Evolutionary conservation across 2,113 vertebrate species (phyloP).

Genomic region (Catharus minimus): DNA sequence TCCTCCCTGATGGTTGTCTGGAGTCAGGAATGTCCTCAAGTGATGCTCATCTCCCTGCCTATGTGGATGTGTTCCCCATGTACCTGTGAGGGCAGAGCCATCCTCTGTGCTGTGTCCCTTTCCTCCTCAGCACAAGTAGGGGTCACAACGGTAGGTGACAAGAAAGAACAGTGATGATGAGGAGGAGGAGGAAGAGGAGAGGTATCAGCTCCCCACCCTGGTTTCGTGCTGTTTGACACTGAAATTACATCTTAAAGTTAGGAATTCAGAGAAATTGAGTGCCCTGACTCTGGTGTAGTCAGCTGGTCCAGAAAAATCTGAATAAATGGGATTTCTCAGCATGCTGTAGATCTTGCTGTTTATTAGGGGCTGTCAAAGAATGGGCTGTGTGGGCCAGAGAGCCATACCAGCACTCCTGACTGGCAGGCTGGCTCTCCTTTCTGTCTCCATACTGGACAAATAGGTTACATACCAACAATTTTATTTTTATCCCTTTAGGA

Average conservation of each 20-base stretch:
- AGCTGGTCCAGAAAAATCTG: neutral
- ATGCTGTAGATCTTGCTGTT: conserved; percentile 7
- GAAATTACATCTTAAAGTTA: neutral
- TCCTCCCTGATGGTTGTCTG: neutral
- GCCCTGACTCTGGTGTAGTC: neutral
- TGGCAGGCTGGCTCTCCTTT: neutral
- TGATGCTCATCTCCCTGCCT: neutral
- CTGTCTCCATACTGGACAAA: neutral
- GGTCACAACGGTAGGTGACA: neutral
- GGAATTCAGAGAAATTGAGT: neutral
- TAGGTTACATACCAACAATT: conserved; percentile 42
- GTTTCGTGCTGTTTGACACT: neutral
- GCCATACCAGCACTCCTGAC: neutral
- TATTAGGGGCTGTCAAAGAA: conserved; percentile 18
- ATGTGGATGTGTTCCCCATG: accelerated
- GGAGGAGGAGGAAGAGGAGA: neutral
- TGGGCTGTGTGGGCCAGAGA: neutral
- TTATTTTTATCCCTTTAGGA: conserved; percentile 45
- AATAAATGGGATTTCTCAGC: neutral
- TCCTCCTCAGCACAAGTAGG: neutral
- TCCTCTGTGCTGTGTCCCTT: neutral
- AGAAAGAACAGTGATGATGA: neutral
- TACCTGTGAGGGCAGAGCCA: neutral
- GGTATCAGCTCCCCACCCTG: neutral
- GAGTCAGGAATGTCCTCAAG: neutral